Evolutionary conservation across 2,113 vertebrate species (phyloP).

Genomic region (Thomomys bottae): DNA sequence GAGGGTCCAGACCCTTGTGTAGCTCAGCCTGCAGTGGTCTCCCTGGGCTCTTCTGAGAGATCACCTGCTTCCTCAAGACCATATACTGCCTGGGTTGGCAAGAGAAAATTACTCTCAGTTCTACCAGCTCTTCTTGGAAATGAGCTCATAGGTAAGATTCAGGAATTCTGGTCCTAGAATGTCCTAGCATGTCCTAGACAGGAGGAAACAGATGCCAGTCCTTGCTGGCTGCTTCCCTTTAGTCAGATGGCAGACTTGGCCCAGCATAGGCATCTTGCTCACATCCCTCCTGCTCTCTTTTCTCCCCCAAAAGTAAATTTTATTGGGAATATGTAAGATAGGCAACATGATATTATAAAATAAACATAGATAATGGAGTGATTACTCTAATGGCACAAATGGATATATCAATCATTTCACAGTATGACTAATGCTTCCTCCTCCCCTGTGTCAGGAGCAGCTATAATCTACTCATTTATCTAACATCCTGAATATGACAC

Average conservation of each 20-base stretch:
- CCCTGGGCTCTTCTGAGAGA: background rate
- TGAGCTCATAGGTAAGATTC: background rate
- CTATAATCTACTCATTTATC: background rate
- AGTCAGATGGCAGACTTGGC: background rate
- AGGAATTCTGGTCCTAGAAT: background rate
- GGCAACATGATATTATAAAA: background rate
- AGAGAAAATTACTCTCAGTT: accelerated
- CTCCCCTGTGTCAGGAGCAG: background rate
- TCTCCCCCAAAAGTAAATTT: background rate
- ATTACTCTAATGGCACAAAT: background rate
- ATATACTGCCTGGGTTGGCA: background rate
- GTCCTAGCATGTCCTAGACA: background rate
- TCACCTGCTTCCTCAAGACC: background rate
- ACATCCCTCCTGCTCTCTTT: too few species aligned
- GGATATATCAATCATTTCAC: too few species aligned
- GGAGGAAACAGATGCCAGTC: background rate
- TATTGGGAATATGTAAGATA: background rate
- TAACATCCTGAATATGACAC: background rate
- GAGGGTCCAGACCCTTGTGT: background rate
- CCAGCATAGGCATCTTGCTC: background rate
- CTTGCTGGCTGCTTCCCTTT: background rate
- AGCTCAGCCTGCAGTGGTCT: background rate
- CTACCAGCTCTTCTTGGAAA: background rate
- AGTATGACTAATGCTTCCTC: background rate
- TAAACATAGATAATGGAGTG: too few species aligned